Conservation (phyloP, 2,113 vertebrate species). For the Zeus faber region DNA sequence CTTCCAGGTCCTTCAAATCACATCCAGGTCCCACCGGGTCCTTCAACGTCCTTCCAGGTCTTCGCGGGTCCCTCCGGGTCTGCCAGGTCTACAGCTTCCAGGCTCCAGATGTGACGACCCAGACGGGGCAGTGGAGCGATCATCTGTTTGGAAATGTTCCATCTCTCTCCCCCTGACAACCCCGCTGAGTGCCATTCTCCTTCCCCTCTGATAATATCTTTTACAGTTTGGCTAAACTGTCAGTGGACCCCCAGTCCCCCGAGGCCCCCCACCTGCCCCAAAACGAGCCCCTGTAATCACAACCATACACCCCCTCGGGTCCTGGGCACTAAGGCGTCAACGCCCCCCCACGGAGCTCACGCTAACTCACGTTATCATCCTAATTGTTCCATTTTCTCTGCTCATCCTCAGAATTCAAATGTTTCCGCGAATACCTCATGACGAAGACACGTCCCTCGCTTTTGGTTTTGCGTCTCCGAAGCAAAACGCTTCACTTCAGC, state of each 20-base stretch:
- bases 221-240: slow-evolving; percentile 72
- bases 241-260: slow-evolving; percentile 41
- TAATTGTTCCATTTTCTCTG: too few species aligned
- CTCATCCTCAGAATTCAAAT: too few species aligned
- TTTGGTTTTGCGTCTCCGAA: too few species aligned
- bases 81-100: slow-evolving; percentile 51
- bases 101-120: slow-evolving; percentile 42
- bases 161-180: slow-evolving; percentile 64
- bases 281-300: slow-evolving; percentile 68
- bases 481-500: too few species aligned
- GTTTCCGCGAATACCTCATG: too few species aligned
- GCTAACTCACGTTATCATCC: slow-evolving; percentile 33
- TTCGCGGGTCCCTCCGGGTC: too few species aligned
- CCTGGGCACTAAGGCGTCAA: slow-evolving; percentile 55
- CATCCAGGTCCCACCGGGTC: too few species aligned
- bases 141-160: slow-evolving; percentile 76
- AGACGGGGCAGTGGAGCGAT: slow-evolving; percentile 53
- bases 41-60: too few species aligned
- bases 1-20: too few species aligned
- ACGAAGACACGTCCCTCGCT: too few species aligned
- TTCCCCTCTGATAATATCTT: slow-evolving; percentile 71
- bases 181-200: slow-evolving; percentile 67
- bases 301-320: slow-evolving; percentile 58
- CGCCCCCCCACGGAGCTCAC: slow-evolving; percentile 40
- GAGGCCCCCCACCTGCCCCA: slow-evolving; percentile 28